Conservation (phyloP, 2,113 vertebrate genomes). For the Puma concolor region DNA sequence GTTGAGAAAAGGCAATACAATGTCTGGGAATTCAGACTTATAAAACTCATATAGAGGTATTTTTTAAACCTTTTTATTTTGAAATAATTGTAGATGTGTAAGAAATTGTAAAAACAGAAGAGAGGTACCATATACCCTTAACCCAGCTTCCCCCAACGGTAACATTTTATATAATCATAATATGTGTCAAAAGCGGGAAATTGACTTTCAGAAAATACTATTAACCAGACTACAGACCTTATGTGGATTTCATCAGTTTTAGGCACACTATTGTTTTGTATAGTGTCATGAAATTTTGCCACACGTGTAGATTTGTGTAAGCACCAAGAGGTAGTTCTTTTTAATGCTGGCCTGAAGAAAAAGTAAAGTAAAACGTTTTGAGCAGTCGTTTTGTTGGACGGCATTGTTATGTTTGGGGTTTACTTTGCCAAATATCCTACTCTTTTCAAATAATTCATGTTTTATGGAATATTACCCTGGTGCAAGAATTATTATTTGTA, state of each 20-base stretch:
- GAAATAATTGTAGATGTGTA: slow-evolving; percentile 21
- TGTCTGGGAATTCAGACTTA: slow-evolving; percentile 66
- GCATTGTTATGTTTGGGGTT: not conserved
- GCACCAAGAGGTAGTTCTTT: not conserved
- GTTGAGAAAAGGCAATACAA: slow-evolving; percentile 11
- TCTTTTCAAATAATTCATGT: slow-evolving; percentile 38
- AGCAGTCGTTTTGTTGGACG: not conserved
- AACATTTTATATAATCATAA: not conserved
- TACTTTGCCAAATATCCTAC: not conserved
- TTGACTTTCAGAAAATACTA: not conserved
- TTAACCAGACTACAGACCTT: not conserved
- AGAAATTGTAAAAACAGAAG: slow-evolving; percentile 44
- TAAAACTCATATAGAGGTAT: not conserved
- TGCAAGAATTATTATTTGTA: not conserved
- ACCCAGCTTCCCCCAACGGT: not conserved
- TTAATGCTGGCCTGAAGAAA: slow-evolving; percentile 6
- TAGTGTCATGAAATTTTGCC: not conserved
- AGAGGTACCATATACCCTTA: not conserved
- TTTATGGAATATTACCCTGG: not conserved
- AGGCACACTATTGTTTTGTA: not conserved
- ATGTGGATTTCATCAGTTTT: not conserved
- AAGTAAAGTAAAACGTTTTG: slow-evolving; percentile 23
- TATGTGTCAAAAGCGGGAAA: not conserved
- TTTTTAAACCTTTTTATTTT: slow-evolving; percentile 41
- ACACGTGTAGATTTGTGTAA: not conserved